phyloP scores from a whole-genome alignment of 2,888 invertebrate species.

The Andrena minutula region DNA sequence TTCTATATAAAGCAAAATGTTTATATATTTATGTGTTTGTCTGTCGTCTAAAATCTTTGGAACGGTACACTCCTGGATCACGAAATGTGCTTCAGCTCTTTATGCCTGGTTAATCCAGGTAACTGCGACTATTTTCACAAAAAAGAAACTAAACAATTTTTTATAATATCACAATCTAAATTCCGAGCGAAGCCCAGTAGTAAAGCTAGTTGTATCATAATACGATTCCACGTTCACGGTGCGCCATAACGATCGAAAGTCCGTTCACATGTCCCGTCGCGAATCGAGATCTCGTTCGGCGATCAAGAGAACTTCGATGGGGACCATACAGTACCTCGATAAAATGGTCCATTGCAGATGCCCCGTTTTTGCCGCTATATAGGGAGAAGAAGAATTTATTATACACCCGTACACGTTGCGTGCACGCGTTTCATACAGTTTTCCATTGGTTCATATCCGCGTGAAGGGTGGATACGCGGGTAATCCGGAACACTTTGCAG shows the following conservation, averaged over 20 bases:
- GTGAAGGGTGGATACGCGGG: conserved; percentile 28
- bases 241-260: conserved; percentile 16
- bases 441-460: conserved; percentile 55
- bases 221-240: conserved; percentile 1
- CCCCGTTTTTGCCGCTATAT: conserved; percentile 52
- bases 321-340: conserved; percentile 59
- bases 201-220: neutral
- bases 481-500: conserved; percentile 38
- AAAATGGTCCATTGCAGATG: conserved; percentile 65
- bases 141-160: too few species aligned
- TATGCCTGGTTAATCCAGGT: too few species aligned
- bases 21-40: too few species aligned
- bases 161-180: too few species aligned
- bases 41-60: too few species aligned
- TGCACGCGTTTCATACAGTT: conserved; percentile 51
- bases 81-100: too few species aligned
- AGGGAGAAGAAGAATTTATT: conserved; percentile 56
- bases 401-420: conserved; percentile 27
- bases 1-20: too few species aligned
- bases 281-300: conserved; percentile 35
- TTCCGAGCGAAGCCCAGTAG: too few species aligned
- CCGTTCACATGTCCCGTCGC: conserved; percentile 12
- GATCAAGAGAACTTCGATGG: conserved; percentile 4
- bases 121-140: too few species aligned
- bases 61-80: too few species aligned